Conservation (phyloP, 2,888 invertebrate genomes). For the Drosophila antonietae region DNA sequence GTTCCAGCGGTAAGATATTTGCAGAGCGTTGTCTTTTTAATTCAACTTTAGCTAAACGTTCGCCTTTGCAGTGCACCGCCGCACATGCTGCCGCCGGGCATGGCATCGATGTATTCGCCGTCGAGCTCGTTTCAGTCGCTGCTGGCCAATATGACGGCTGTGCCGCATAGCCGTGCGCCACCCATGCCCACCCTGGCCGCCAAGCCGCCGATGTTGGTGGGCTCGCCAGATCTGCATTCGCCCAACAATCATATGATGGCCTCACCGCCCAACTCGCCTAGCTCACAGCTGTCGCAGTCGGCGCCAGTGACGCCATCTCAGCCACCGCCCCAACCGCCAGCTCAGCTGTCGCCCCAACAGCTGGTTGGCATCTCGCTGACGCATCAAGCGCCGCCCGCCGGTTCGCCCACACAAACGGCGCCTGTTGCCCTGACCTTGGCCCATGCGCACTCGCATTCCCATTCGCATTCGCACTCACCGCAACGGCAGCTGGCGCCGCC, state of each 20-base stretch:
- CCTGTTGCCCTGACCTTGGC: conserved; percentile 66
- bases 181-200: conserved; percentile 59
- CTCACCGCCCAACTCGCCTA: conserved; percentile 83
- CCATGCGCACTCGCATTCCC: conserved; percentile 52
- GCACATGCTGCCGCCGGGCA: conserved; percentile 88
- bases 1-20: conserved; percentile 84
- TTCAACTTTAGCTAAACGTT: conserved; percentile 7
- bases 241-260: conserved; percentile 80
- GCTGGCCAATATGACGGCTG: conserved; percentile 86
- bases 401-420: conserved; percentile 66
- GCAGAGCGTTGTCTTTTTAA: neutral
- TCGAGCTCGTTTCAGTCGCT: conserved; percentile 93
- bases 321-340: conserved; percentile 86
- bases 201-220: conserved; percentile 76
- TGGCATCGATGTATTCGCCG: conserved; percentile 86
- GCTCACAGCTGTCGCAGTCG: conserved; percentile 54
- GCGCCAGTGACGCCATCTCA: conserved; percentile 81
- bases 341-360: conserved; percentile 88
- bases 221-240: conserved; percentile 81
- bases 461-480: conserved; percentile 55
- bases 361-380: conserved; percentile 85
- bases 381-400: conserved; percentile 77
- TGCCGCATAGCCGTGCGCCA: conserved; percentile 86
- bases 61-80: conserved; percentile 86
- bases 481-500: conserved; percentile 84